Base-by-base conservation (phyloP, 2,888 invertebrate genomes). In the Nematopogon swammerdamellus region DNA sequence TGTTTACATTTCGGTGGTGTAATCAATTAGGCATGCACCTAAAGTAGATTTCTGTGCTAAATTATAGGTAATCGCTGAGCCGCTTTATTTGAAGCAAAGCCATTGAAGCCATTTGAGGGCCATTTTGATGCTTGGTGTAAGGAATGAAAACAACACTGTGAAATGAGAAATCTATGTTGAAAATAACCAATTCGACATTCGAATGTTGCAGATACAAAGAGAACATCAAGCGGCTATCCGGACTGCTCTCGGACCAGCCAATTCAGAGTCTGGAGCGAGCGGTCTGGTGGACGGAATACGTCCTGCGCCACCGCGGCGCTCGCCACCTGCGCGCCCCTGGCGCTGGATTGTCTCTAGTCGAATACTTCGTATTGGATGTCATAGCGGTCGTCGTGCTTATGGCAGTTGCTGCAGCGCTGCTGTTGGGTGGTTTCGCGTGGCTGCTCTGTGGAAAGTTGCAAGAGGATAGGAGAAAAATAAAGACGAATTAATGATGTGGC, bases 331-430 rank as follows among this genome's bases (percentile, higher is more conserved):
- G 54, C 3, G 29, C 58, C 5, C 48, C 57, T 1, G 51, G 53
- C 6, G 52, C 54, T 14, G 58, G n/a, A n/a, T n/a, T n/a, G 49
- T 63, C 16, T 59, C 58, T 57, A 54, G 60, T 58, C 54, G 56
- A 63, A 51, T 63, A 62, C 51, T 53, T 59, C 11, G 51, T 63
- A 45, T 47, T 64, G 42, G 62, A 65, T 51, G 54, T 61, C 14
- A 50, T 61, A n/a, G 56, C 19, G 11, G 43, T 50, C 19, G 20
- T 25, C 25, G 25, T 10, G 25, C 4, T 25, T 6, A 25, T 10
- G 10, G 25, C 25, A 25, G 25, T 25, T 10, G 25, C 25, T 8
- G n/a, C 36, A 36, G 11, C 3, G 36, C 8, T 36, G 36, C 36
- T 36, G 4, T 3, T 36, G 3, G 36, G 6, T 14, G 3, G 3